Evolutionary conservation across 2,797 vertebrate species (phyloP).

Genomic region (Nothura maculosa): DNA sequence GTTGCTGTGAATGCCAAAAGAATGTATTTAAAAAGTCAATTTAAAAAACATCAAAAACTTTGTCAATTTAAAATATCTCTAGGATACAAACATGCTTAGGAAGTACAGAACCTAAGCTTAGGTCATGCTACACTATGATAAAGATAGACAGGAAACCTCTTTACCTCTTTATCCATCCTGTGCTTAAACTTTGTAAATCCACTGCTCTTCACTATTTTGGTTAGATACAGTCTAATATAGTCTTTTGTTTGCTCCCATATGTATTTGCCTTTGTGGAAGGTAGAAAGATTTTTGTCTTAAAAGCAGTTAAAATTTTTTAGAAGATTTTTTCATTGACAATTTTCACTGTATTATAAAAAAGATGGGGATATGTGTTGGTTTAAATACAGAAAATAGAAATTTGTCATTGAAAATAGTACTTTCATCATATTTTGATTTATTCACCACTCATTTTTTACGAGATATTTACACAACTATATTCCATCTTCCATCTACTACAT

Average conservation of each 20-base stretch:
- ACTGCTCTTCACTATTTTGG: background rate
- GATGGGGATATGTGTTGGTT: background rate
- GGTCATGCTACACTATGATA: background rate
- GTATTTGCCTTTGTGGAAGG: background rate
- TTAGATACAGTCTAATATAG: background rate
- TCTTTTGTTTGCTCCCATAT: background rate
- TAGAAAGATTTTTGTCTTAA: background rate
- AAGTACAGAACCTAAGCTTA: background rate
- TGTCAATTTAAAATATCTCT: background rate
- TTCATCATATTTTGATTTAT: background rate
- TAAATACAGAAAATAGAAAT: background rate
- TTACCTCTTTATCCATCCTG: background rate
- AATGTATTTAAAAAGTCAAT: background rate
- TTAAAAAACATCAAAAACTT: background rate
- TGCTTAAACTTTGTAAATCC: background rate
- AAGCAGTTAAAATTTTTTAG: background rate
- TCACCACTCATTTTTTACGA: background rate
- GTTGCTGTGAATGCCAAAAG: background rate
- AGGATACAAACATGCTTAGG: background rate
- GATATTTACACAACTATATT: background rate
- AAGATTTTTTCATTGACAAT: background rate
- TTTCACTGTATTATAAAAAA: background rate
- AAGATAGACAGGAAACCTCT: too few relatives aligned
- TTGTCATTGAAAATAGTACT: background rate
- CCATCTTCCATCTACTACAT: background rate